Percentiles rank a stretch among this genome's conserved stretches.
These are phyloP conservation scores for Holcopasites calliopsidis DNA, from an alignment of 1,140 invertebrate species.

Conservation along the genomic window DNA sequence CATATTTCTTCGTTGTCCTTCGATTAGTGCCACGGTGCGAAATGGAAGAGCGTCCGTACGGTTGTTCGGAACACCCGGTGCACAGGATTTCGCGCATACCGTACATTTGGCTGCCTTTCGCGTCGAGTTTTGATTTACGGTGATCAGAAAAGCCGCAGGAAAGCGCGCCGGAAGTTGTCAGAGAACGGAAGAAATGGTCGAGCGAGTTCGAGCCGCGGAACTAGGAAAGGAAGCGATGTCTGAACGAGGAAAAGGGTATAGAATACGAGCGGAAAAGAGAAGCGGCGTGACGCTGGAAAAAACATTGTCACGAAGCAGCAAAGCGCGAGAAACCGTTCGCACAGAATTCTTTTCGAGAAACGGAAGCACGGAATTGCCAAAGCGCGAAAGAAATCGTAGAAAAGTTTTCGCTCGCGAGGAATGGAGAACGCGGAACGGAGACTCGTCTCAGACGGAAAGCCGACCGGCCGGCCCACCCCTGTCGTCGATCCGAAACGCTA, in stretches of 20 bases:
- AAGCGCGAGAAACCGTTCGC: slow-evolving; percentile 52
- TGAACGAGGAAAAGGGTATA: neutral
- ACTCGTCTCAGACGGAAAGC: slow-evolving; percentile 4
- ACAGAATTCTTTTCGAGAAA: slow-evolving; percentile 43
- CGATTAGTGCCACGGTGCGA: neutral
- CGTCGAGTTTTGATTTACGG: slow-evolving; percentile 68
- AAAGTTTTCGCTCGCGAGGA: slow-evolving; percentile 35
- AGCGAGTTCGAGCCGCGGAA: slow-evolving; percentile 38
- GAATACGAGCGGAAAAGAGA: neutral
- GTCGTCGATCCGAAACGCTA: slow-evolving; percentile 22
- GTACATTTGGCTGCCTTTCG: slow-evolving; percentile 69
- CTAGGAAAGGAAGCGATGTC: slow-evolving; percentile 4
- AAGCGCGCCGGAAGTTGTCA: slow-evolving; percentile 45
- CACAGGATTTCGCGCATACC: slow-evolving; percentile 52
- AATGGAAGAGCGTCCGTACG: slow-evolving; percentile 1
- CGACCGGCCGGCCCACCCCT: slow-evolving; percentile 15
- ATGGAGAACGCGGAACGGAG: slow-evolving; percentile 32
- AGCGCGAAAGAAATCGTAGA: slow-evolving; percentile 58
- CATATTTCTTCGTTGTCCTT: too few species aligned
- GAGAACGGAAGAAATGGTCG: slow-evolving; percentile 56
- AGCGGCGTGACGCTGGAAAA: slow-evolving; percentile 49
- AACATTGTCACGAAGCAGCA: slow-evolving; percentile 38
- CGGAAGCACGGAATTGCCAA: slow-evolving; percentile 53
- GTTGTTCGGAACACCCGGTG: slow-evolving; percentile 72
- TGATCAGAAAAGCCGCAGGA: slow-evolving; percentile 43